phyloP scores from a whole-genome alignment of 2,888 invertebrate species.

The Campopleginae sp. region DNA sequence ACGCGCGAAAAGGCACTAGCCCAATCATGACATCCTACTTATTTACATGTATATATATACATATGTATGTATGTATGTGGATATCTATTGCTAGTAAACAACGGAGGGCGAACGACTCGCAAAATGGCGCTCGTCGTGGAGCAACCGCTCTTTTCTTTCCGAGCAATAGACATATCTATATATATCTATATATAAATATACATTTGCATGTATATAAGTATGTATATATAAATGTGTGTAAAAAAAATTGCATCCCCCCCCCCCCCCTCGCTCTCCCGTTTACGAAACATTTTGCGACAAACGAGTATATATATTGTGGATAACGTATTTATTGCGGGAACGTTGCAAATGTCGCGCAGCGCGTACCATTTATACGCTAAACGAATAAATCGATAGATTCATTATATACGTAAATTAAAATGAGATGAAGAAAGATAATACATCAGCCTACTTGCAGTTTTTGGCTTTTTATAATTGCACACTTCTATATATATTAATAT shows the following conservation, averaged over 20 bases:
- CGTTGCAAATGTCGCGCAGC: conserved; percentile 62
- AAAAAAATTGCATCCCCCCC: conserved; percentile 15
- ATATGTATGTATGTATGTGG: background rate
- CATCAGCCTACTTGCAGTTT: conserved; percentile 65
- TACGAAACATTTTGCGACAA: conserved; percentile 53
- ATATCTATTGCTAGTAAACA: background rate
- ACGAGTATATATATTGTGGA: conserved; percentile 56
- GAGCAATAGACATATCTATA: background rate
- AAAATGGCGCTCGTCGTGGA: background rate
- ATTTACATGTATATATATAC: conserved; percentile 4
- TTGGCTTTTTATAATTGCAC: conserved; percentile 67
- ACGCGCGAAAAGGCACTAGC: background rate
- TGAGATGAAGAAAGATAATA: conserved; percentile 22
- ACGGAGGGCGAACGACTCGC: background rate
- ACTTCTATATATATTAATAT: conserved; percentile 41
- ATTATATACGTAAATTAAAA: conserved; percentile 41
- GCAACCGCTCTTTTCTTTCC: background rate
- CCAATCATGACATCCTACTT: background rate
- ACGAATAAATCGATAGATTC: conserved; percentile 62
- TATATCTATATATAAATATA: conserved; percentile 11
- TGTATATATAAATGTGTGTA: conserved; percentile 26
- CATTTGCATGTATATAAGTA: conserved; percentile 24
- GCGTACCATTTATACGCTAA: conserved; percentile 64
- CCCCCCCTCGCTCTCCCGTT: conserved; percentile 30
- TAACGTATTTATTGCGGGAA: conserved; percentile 59